A percentile compares a stretch with the other conserved stretches of the same genome.
Conservation (phyloP, 1,140 invertebrate species). For the Caenorhabditis briggsae region DNA sequence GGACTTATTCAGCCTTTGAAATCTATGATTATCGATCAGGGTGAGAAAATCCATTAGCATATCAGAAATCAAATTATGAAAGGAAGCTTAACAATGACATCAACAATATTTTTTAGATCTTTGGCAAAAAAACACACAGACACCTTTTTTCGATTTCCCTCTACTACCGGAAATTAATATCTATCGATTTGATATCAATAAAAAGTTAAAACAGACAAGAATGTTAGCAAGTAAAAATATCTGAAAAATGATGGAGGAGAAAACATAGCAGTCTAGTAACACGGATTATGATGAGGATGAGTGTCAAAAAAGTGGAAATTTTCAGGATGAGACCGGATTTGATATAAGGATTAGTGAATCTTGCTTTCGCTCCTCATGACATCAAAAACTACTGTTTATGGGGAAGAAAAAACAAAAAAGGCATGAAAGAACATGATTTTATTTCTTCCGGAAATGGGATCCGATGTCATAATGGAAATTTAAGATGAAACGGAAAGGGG, state of each 20-base stretch:
- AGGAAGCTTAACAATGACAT: no score
- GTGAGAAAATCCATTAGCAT: no score
- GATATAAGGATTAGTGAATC: not conserved
- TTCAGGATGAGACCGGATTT: not conserved
- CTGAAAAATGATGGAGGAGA: not conserved
- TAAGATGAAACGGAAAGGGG: conserved; percentile 34
- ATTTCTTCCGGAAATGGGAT: not conserved
- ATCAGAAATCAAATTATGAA: no score
- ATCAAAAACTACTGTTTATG: not conserved
- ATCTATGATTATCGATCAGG: no score
- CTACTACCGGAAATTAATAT: no score
- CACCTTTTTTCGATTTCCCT: no score
- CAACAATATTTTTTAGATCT: no score
- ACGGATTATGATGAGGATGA: conserved; percentile 23
- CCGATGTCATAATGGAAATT: conserved; percentile 25
- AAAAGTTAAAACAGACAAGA: no score
- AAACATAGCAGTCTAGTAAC: conserved; percentile 14
- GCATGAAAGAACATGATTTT: conserved; percentile 8
- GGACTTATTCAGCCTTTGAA: no score
- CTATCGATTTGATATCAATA: no score
- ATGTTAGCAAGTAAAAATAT: not conserved
- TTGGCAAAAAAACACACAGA: no score
- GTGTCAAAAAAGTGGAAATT: not conserved
- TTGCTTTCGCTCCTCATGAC: not conserved
- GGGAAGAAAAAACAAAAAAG: not conserved